A percentile compares a stretch with the other conserved stretches of the same genome.
Conservation (phyloP, 1,140 invertebrate species). For the Arion vulgaris region DNA sequence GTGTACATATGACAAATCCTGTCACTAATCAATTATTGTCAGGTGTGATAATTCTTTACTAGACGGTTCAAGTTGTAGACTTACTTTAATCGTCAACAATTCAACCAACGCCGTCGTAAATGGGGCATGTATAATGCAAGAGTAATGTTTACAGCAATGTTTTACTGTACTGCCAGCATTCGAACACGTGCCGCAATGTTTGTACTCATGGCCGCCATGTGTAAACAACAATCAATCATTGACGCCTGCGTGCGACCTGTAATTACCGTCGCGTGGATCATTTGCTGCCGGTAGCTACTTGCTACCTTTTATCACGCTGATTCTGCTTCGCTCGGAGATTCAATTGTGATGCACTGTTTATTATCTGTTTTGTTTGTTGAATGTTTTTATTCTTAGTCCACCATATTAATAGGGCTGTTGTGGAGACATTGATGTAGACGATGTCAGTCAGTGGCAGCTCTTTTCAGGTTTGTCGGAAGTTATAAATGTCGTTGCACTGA, state of each 20-base stretch:
- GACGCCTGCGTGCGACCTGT: background rate
- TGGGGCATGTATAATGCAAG: background rate
- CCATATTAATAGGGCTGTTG: too few species aligned
- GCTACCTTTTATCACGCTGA: background rate
- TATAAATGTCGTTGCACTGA: background rate
- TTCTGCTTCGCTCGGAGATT: background rate
- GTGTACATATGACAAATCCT: too few species aligned
- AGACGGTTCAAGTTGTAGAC: too few species aligned
- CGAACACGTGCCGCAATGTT: background rate
- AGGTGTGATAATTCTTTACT: too few species aligned
- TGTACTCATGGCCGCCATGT: background rate
- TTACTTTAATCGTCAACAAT: too few species aligned
- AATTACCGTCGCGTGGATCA: background rate
- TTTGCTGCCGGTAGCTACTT: background rate
- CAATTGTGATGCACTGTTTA: background rate
- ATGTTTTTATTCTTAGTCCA: background rate
- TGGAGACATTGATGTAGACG: too few species aligned
- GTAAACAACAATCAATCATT: constrained; percentile 12
- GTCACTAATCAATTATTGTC: too few species aligned
- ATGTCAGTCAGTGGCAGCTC: too few species aligned
- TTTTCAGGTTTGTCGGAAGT: background rate
- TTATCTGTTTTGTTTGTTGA: background rate
- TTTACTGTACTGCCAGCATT: background rate
- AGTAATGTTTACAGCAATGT: background rate
- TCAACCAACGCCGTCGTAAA: background rate